Conservation (phyloP, 2,888 invertebrate species). For the Ptilodon capucinus region DNA sequence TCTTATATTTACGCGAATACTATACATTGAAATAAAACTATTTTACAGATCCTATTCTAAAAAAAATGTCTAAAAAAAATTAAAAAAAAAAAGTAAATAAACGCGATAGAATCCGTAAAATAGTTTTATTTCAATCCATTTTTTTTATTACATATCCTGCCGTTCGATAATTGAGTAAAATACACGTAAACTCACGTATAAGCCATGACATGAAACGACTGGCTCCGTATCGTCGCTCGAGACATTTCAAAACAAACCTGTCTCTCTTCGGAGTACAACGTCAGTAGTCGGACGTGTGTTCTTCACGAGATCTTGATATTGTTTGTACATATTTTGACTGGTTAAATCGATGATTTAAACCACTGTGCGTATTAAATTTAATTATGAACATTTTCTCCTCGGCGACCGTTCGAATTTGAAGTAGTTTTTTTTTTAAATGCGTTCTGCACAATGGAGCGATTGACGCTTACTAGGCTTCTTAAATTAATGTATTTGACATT, state of each 20-base stretch:
- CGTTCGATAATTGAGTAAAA: slow-evolving; percentile 27
- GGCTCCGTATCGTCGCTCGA: slow-evolving; percentile 55
- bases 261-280: slow-evolving; percentile 47
- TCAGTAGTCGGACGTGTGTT: slow-evolving; percentile 60
- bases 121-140: too few species aligned
- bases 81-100: too few species aligned
- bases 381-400: slow-evolving; percentile 9
- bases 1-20: too few species aligned
- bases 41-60: too few species aligned
- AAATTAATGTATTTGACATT: background rate
- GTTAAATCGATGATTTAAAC: slow-evolving; percentile 62
- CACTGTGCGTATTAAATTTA: slow-evolving; percentile 39
- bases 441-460: background rate
- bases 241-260: slow-evolving; percentile 78
- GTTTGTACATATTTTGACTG: slow-evolving; percentile 75
- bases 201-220: slow-evolving; percentile 62
- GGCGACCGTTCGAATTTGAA: background rate
- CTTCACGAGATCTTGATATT: slow-evolving; percentile 54
- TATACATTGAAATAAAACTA: too few species aligned
- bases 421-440: background rate
- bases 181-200: slow-evolving; percentile 24
- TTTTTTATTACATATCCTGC: slow-evolving; percentile 25
- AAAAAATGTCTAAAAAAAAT: too few species aligned
- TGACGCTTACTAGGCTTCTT: background rate
- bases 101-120: too few species aligned